A percentile compares a stretch with the other conserved stretches of the same genome.
Conservation (phyloP, 2,113 vertebrate species). For the Eudyptes chrysolophus region DNA sequence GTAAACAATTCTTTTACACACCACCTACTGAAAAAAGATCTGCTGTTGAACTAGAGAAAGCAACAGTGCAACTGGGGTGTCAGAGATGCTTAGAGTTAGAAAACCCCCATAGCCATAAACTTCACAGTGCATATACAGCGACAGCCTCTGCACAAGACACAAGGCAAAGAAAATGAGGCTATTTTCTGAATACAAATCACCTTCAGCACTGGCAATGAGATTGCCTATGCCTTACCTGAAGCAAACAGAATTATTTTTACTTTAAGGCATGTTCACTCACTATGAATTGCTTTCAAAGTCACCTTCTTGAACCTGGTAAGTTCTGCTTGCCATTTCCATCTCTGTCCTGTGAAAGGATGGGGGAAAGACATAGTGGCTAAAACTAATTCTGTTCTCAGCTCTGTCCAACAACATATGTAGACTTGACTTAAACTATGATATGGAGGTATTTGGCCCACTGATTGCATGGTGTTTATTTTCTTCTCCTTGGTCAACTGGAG, state of each 20-base stretch:
- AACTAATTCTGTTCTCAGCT: background rate
- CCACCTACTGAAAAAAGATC: background rate
- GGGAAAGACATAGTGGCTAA: fast-evolving
- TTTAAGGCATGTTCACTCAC: background rate
- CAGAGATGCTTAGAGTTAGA: background rate
- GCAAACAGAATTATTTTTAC: background rate
- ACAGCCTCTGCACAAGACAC: background rate
- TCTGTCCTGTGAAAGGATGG: background rate
- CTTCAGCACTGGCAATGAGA: background rate
- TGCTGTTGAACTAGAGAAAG: background rate
- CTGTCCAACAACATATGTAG: background rate
- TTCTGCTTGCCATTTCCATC: background rate
- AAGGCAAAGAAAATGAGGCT: background rate
- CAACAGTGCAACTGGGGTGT: background rate
- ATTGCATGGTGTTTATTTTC: background rate
- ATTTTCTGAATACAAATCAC: background rate
- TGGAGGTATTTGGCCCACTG: background rate
- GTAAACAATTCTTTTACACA: background rate
- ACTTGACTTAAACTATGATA: background rate
- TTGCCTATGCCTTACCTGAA: background rate
- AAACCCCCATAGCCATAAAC: background rate
- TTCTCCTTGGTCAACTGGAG: background rate
- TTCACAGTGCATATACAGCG: background rate
- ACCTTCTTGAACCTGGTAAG: no score
- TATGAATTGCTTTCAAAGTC: background rate